Conservation (phyloP, 2,888 invertebrate genomes). For the Pollenia angustigena region DNA sequence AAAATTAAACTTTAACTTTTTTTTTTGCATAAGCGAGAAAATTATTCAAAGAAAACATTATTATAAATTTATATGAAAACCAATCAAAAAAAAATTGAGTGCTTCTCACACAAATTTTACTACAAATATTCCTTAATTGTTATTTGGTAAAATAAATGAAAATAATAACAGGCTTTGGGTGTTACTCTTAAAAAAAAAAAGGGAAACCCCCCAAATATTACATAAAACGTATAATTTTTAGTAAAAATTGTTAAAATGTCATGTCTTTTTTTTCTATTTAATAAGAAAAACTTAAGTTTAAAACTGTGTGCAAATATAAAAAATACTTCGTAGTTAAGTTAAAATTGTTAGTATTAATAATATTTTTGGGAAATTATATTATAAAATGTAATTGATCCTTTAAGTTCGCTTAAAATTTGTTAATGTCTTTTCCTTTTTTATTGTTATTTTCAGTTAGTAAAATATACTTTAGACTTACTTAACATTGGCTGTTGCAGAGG, state of each 20-base stretch:
- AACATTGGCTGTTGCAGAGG: constrained; percentile 73
- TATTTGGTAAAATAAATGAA: no score
- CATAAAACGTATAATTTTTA: neutral
- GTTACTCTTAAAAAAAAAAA: no score
- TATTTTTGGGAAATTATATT: constrained; percentile 42
- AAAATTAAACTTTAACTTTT: no score
- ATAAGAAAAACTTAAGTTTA: constrained; percentile 18
- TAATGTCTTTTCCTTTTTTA: constrained; percentile 18
- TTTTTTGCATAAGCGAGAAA: no score
- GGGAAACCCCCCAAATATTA: no score
- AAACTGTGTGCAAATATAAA: constrained; percentile 32
- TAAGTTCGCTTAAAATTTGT: constrained; percentile 57
- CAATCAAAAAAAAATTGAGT: no score
- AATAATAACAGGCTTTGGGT: no score
- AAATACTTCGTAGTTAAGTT: neutral
- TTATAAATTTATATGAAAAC: no score
- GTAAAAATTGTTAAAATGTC: constrained; percentile 6
- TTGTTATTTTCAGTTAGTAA: constrained; percentile 11
- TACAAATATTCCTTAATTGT: no score
- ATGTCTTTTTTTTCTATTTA: neutral
- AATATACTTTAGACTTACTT: constrained; percentile 70
- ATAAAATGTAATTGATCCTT: constrained; percentile 72
- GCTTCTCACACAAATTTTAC: no score
- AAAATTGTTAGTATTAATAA: constrained; percentile 23
- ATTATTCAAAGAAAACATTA: no score